Base-by-base conservation (phyloP, 2,888 invertebrate species). In the Spilosoma lubricipeda region DNA sequence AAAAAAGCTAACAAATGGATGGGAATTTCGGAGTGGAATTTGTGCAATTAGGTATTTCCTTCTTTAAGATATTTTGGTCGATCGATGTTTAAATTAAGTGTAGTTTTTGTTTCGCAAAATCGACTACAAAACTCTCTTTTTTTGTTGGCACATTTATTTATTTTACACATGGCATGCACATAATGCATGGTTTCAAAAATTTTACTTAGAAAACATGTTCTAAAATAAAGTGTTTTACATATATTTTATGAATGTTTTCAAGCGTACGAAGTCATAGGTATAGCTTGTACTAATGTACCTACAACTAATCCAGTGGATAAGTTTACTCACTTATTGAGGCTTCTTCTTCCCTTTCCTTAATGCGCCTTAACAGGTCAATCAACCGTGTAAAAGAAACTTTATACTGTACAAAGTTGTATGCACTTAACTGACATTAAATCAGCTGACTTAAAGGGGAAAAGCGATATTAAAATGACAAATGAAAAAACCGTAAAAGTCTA, bases 261-360 rank as follows among this genome's bases (percentile, higher is more conserved):
- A 56, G 23, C 11, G 0, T n/a, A 56, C n/a, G 11, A 56, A 56
- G 23, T 56, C 8, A 9, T n/a, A 9, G 23, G 8, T 52, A 52
- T 9, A 52, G 23, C 23, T 23, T 9, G 23, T 52, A 52, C 23
- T 67, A n/a, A 63, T 27, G 67, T n/a, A n/a, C n/a, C n/a, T 80
- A 52, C 63, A 52, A 56, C 64, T 88, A 87, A 91, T 89, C 91
- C 88, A 63, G 45, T 72, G 86, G 87, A 87, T 91, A 90, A 87
- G 86, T 89, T 90, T 86, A 90, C 89, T 87, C 82, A 85, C 84
- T 82, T 85, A 87, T 86, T 80, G 81, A 87, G 92, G 92, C 91
- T 92, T 92, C 92, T 83, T 83, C 82, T 87, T 86, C 86, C 84
- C 80, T 83, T 76, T 78, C 84, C 82, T 86, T 90, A 90, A 91